Evolutionary conservation across 2,113 vertebrate genomes (phyloP), one percentile per base, ranked within the genome.

Genomic region (Ondatra zibethicus): DNA sequence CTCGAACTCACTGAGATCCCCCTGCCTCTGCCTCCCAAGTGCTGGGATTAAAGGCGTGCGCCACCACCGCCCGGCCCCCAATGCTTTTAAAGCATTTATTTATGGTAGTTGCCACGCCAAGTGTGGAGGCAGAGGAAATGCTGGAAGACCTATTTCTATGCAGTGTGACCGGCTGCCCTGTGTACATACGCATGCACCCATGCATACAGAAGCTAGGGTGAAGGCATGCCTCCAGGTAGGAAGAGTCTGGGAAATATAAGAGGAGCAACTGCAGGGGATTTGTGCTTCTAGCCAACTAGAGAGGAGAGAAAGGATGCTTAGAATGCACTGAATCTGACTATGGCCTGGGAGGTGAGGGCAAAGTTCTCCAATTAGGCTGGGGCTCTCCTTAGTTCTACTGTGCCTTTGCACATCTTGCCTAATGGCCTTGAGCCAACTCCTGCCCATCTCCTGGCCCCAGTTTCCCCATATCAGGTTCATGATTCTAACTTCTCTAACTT

Each of bases 161-260:
- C 31, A 36, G 39, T 11, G 33, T 36, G 42, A 25, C 16, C 31
- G 2, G 21, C 16, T 16, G 16, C 23, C 16, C 7, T 9, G 21
- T 68, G 33, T 8, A 2, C 6, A 5, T 0, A 7, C 0, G 16
- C 0, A 1, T 36, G 29, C 17, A 86, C 63, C 42, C 42, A 68
- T 36, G 31, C 19, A 25, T 58, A 1, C 2, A 55, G 68, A 23
- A 13, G 47, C 0, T 0, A 55, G 36, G 19, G 3, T 7, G 21
- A 4, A 65, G 91, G 4, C 11, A 5, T 0, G 6, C 36, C 2
- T 10, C 45, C 6, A 25, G 88, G 63, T 9, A 16, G 70, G 52
- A 68, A 82, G 66, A 58, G 52, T 50, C 33, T 31, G 50, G 27
- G 52, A 89, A 76, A n/a, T 42, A 36, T 47, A 50, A 11, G 50